Evolutionary conservation across 2,797 vertebrate genomes (phyloP), one percentile per base, ranked within the genome.

Genomic region (Enteromius viviparus): DNA sequence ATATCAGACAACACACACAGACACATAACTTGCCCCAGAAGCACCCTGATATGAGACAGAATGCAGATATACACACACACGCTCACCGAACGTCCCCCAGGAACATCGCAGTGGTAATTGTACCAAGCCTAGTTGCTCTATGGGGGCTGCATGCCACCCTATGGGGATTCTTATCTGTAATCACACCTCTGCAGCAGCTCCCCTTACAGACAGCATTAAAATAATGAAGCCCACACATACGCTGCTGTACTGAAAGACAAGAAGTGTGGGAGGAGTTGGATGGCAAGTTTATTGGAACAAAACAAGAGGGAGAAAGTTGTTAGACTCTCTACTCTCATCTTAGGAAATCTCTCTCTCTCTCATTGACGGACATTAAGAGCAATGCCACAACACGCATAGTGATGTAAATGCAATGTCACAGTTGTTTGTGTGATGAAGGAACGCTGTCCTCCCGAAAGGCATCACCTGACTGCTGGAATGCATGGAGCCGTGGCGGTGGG

Each of bases 401-500:
- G 47, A 76, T 66, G 34, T 65, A 21, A 83, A 83, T 78, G 62
- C 66, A 42, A 82, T 82, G 76, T 82, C 40, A 69, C 51, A 49
- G 72, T 76, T 76, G 34, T 68, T 74, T 77, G 23, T 60, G 10
- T 82, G 62, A 68, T 68, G 23, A 82, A 65, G 34, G 29, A 62
- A 62, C 6, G 1, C 40, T 85, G 80, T 58, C 26, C 51, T 72
- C 81, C 82, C 51, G 32, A 76, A 79, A 76, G 58, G 17, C 68
- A 68, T 85, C 81, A 86, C 78, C 65, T 86, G 87, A 84, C 78
- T 60, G 72, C 32, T 58, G 81, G 80, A 80, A 84, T 78, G 78
- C 85, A 82, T 80, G 78, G 74, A 80, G 78, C 64, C 68, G 64
- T 53, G 23, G 74, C 68, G 49, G 76, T 64, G 60, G 42, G 80